A percentile compares a stretch with the other conserved stretches of the same genome.
Conservation (phyloP, 2,888 invertebrate genomes). For the Oasisia sp. region DNA sequence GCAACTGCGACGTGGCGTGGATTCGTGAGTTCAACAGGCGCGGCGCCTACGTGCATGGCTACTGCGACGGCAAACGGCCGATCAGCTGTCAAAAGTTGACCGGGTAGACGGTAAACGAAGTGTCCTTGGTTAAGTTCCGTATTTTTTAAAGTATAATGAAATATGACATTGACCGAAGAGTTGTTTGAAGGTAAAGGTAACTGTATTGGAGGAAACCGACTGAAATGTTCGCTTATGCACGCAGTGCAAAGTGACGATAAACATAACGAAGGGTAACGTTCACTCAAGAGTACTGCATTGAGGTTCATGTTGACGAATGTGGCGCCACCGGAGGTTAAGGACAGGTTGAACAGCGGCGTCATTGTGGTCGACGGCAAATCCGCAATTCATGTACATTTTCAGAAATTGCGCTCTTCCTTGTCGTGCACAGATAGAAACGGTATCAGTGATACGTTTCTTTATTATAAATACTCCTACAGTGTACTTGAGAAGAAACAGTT, state of each 20-base stretch:
- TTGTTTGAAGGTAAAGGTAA: not conserved
- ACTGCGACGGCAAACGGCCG: constrained; percentile 30
- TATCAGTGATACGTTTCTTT: not conserved
- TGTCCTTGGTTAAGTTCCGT: not conserved
- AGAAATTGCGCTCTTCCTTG: not conserved
- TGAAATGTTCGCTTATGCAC: not conserved
- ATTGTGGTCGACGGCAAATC: not conserved
- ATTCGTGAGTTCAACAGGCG: constrained; percentile 29
- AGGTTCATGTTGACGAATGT: not conserved
- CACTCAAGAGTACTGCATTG: not conserved
- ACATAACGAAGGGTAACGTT: not conserved
- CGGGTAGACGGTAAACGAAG: not conserved
- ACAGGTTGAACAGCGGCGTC: not conserved
- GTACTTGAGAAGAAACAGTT: not conserved
- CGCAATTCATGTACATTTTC: not conserved
- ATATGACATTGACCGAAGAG: too few relatives aligned
- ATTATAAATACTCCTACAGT: not conserved
- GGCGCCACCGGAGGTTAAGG: not conserved
- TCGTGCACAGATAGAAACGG: not conserved
- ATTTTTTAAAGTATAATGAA: not conserved
- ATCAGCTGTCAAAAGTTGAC: constrained; percentile 1
- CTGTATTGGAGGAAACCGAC: not conserved
- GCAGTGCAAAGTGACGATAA: not conserved
- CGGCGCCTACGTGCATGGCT: constrained; percentile 36
- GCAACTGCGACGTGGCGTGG: constrained; percentile 35